These are phyloP conservation scores for Lutraria rhynchaena DNA, from an alignment of 1,140 invertebrate species.

Conservation along the genomic window DNA sequence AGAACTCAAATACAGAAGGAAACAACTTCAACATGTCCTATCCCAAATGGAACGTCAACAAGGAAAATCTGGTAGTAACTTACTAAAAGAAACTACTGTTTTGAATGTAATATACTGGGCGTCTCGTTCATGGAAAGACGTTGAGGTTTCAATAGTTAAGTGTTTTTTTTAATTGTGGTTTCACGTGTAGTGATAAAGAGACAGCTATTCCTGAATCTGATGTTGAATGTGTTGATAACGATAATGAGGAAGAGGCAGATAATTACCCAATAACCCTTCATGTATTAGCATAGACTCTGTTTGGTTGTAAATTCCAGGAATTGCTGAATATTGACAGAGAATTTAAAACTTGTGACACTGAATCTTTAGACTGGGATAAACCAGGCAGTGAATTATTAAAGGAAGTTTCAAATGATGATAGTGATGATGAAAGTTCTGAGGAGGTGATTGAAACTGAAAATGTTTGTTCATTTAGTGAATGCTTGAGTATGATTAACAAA, in stretches of 20 bases:
- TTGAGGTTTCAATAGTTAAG: not conserved
- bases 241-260: not conserved
- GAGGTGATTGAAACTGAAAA: no score
- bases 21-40: not conserved
- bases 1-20: not conserved
- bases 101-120: constrained; percentile 11
- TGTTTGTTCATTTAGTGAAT: no score
- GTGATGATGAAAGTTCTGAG: not conserved
- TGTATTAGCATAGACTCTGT: not conserved
- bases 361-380: not conserved
- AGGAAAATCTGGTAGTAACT: not conserved
- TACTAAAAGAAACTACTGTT: not conserved
- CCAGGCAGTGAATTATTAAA: not conserved
- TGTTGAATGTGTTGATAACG: not conserved
- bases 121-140: not conserved
- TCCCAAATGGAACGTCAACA: not conserved
- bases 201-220: no score
- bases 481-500: no score
- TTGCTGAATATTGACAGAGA: not conserved
- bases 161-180: no score
- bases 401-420: not conserved
- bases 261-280: not conserved
- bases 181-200: no score
- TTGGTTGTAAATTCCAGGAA: constrained; percentile 4
- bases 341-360: not conserved